Conservation (phyloP, 2,113 vertebrate genomes). For the Hiodon tergisus region DNA sequence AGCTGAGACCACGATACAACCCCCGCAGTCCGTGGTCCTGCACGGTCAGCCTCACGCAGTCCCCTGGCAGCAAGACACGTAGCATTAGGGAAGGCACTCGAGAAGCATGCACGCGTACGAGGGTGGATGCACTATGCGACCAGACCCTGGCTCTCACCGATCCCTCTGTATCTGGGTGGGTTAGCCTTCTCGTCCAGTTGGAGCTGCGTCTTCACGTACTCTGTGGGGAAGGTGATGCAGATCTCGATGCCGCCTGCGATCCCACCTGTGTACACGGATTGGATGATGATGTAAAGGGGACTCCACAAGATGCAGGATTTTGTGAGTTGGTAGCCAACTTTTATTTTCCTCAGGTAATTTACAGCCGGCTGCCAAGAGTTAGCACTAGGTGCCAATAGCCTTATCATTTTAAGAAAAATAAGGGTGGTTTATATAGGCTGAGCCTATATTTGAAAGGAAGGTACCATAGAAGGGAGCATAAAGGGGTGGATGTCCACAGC, state of each 20-base stretch:
- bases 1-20: conserved; percentile 68
- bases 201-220: conserved; percentile 72
- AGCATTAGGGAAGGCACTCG: conserved; percentile 21
- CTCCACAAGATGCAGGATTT: too few relatives aligned
- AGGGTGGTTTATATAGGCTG: too few relatives aligned
- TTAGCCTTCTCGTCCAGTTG: conserved; percentile 64
- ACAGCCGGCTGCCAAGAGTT: too few relatives aligned
- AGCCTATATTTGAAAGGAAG: too few relatives aligned
- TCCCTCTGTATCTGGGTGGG: conserved; percentile 59
- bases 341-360: too few relatives aligned
- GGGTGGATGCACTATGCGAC: too few relatives aligned
- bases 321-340: too few relatives aligned
- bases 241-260: conserved; percentile 66
- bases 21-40: conserved; percentile 66
- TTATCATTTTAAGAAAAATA: too few relatives aligned
- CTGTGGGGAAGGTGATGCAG: conserved; percentile 69
- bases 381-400: too few relatives aligned
- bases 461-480: too few relatives aligned
- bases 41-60: conserved; percentile 67
- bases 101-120: not conserved
- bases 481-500: too few relatives aligned
- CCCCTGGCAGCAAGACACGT: conserved; percentile 43
- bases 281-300: too few relatives aligned
- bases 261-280: conserved; percentile 44
- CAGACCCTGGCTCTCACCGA: conserved; percentile 47